Conservation (phyloP, 2,113 vertebrate species). For the Lynx canadensis region DNA sequence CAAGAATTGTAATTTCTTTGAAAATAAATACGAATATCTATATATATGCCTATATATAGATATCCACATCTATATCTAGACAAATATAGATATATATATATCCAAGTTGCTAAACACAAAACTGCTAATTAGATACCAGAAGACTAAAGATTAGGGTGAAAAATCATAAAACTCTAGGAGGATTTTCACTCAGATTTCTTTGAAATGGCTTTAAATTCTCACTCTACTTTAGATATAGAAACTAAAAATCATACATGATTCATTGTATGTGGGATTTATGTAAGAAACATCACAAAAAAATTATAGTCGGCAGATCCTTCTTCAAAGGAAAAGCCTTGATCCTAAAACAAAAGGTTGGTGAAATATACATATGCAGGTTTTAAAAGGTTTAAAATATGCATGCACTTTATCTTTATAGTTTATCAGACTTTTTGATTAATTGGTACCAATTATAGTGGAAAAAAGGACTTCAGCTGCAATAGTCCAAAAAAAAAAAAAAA, state of each 20-base stretch:
- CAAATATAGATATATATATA: background rate
- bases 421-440: conserved; percentile 3
- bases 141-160: background rate
- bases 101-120: background rate
- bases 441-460: background rate
- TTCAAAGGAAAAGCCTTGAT: background rate
- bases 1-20: background rate
- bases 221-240: background rate
- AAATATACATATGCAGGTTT: background rate
- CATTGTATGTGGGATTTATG: background rate
- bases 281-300: conserved; percentile 31
- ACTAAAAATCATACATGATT: conserved; percentile 10
- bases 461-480: background rate
- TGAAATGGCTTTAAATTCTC: conserved; percentile 36
- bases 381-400: conserved; percentile 11
- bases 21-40: conserved; percentile 11
- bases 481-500: background rate
- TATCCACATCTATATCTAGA: too few relatives aligned
- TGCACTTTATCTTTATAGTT: background rate
- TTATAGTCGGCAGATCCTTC: background rate
- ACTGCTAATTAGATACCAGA: background rate
- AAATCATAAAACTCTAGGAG: background rate
- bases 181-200: background rate
- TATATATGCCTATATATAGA: background rate
- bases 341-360: conserved; percentile 15